Base-by-base conservation (phyloP, 1,140 invertebrate genomes). In the Aphelenchoides fujianensis region DNA sequence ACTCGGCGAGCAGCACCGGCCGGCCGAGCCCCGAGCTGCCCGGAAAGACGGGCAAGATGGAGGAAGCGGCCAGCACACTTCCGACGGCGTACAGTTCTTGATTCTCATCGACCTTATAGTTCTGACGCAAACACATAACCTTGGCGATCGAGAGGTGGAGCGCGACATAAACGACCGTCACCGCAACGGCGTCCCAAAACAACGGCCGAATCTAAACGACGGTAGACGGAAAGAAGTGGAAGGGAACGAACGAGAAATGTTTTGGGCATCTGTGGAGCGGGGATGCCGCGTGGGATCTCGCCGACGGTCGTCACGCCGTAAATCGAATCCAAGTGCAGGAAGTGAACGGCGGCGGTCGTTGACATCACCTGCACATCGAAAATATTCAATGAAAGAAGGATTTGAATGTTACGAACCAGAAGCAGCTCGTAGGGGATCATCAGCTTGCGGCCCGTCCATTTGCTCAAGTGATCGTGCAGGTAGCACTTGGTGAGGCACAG, bases 41-140 rank as follows among this genome's bases (percentile, higher is more conserved):
- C 2, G 74, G 74, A 74, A 74, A 76, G 34, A 77, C 71, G 2
- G 74, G 75, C 16, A 76, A 76, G 34, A 76, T 59, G 12, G 41
- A 28, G 19, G 62, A 68, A 2, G 71, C n/a, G 19, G 55, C 31
- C 16, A 59, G 62, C 3, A 34, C 34, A 7, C 64, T 32, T 9
- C 70, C 71, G 28, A 76, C 36, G 0, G 74, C 74, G 57, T 76
- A 76, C 16, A 76, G 61, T 52, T 76, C 74, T 52, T 76, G 74
- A n/a, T 64, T 59, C 3, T 52, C n/a, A 36, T 75, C 74, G 7
- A 75, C 75, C 27, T 31, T 64, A 36, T 78, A 75, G 5, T 74
- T 36, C 73, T 73, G 59, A 30, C 41, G 36, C 34, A 41, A 64
- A 2, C 55, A 70, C 7, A 75, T 48, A 32, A 75, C 41, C 28